Evolutionary conservation across 2,888 invertebrate species (phyloP), one percentile per base, ranked within the genome.

Genomic region (Acrobasis repandana): DNA sequence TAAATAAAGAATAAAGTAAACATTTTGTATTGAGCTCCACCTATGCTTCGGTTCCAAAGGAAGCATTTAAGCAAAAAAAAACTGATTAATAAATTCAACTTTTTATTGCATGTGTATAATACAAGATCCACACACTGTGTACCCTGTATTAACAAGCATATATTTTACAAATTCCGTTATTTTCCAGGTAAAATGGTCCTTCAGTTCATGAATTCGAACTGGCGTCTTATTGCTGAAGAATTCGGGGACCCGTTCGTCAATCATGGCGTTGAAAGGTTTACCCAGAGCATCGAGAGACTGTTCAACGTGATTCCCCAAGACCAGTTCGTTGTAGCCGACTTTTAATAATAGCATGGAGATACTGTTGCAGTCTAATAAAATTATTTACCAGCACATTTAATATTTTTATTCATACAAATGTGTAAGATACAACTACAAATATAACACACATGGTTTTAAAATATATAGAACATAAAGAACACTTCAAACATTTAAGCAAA

Each of bases 201-300:
- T 14, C 72, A 79, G 2, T 88, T 87, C 61, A 81, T 87, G 79
- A 87, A 88, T 62, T 65, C 67, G 51, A 85, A 87, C 65, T 88
- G 87, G 86, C 74, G 65, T 9, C 63, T 82, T 70, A 75, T 88
- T 0, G 84, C 84, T 8, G 80, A 86, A 15, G 85, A 87, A 64
- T 86, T 87, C 46, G 87, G 87, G 4, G 76, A 77, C 16, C 88
- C 86, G 0, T 72, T 88, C 34, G 77, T 88, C 0, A 77, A 86
- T 6, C 85, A 66, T 52, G 86, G 83, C 11, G 69, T 80, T 0
- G 63, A 67, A 1, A 68, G 74, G 2, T 71, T 86, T 1, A 66
- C 83, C 60, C 72, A 66, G 16, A 86, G 81, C 56, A 33, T 87
- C 1, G 76, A 67, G 56, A 74, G 69, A 47, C 64, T 86, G n/a